These are phyloP conservation scores for Heterodera schachtii DNA, from an alignment of 1,140 invertebrate species.

Conservation along the genomic window DNA sequence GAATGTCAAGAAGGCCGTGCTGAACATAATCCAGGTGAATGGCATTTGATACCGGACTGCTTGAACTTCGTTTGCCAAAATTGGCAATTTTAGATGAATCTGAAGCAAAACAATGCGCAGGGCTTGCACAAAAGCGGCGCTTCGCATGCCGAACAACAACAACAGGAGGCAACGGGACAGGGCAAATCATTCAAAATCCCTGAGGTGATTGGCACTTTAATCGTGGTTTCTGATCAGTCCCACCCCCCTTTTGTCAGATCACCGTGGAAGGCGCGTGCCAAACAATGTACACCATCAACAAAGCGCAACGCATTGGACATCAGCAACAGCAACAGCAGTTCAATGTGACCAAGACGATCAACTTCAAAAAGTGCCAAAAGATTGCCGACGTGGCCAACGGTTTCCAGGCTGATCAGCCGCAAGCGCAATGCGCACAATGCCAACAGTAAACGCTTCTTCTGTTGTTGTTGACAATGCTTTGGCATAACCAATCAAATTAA, in stretches of 20 bases:
- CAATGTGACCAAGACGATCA: constrained; percentile 60
- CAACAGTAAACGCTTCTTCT: neutral
- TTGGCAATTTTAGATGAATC: constrained; percentile 33
- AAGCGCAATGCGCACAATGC: constrained; percentile 26
- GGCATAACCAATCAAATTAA: constrained; percentile 20
- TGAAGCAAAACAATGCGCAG: constrained; percentile 38
- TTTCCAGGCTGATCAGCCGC: constrained; percentile 29
- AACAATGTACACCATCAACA: constrained; percentile 44
- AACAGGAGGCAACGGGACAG: constrained; percentile 21
- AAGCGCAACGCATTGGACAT: neutral
- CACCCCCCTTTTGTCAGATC: neutral
- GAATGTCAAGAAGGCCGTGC: constrained; percentile 43
- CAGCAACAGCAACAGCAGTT: constrained; percentile 34
- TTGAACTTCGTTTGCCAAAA: neutral
- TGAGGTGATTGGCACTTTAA: constrained; percentile 24
- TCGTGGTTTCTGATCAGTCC: neutral
- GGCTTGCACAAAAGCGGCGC: constrained; percentile 1
- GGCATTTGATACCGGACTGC: neutral
- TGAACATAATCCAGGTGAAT: constrained; percentile 34
- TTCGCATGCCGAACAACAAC: constrained; percentile 5
- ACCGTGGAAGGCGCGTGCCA: constrained; percentile 45
- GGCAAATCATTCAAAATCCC: constrained; percentile 36
- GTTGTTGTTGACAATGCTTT: no score
- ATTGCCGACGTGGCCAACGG: constrained; percentile 47
- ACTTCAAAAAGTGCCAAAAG: constrained; percentile 58